Evolutionary conservation across 2,888 invertebrate species (phyloP).

Genomic region (Prionchulus punctatus): DNA sequence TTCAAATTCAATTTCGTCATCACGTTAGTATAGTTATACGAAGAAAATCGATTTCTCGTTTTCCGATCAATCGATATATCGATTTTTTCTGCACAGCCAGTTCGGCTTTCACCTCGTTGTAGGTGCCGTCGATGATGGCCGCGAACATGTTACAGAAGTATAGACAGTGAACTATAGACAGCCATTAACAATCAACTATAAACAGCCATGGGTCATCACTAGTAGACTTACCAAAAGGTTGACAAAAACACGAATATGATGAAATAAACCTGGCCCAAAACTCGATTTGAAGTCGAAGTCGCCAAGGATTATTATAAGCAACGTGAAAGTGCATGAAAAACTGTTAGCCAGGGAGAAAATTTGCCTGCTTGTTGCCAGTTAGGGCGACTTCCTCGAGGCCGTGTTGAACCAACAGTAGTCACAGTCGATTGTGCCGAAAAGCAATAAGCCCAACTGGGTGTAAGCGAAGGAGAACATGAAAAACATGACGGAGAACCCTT

Average conservation of each 20-base stretch:
- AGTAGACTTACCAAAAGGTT: slow-evolving; percentile 47
- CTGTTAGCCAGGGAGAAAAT: too few species aligned
- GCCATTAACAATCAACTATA: neutral
- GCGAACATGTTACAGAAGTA: slow-evolving; percentile 54
- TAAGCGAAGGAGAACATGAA: slow-evolving; percentile 58
- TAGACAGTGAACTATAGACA: neutral
- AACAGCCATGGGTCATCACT: neutral
- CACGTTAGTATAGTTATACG: too few species aligned
- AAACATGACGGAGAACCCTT: slow-evolving; percentile 58
- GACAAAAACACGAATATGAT: slow-evolving; percentile 57
- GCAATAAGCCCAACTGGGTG: slow-evolving; percentile 52
- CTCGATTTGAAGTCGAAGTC: slow-evolving; percentile 52
- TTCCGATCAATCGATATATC: too few species aligned
- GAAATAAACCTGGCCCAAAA: slow-evolving; percentile 57
- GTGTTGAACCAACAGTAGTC: slow-evolving; percentile 48
- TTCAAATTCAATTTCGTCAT: slow-evolving; percentile 39
- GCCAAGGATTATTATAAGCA: slow-evolving; percentile 56
- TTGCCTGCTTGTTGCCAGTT: too few species aligned
- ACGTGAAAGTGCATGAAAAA: slow-evolving; percentile 41
- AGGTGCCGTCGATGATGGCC: slow-evolving; percentile 62
- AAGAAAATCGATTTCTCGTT: too few species aligned
- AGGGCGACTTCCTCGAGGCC: slow-evolving; percentile 39
- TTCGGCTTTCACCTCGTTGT: slow-evolving; percentile 54
- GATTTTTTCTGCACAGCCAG: slow-evolving; percentile 41
- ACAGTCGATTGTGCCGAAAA: slow-evolving; percentile 51